Percentiles rank a stretch among this genome's conserved stretches.
Conservation (phyloP, 2,888 invertebrate species). For the Tenthredo scrophulariae region DNA sequence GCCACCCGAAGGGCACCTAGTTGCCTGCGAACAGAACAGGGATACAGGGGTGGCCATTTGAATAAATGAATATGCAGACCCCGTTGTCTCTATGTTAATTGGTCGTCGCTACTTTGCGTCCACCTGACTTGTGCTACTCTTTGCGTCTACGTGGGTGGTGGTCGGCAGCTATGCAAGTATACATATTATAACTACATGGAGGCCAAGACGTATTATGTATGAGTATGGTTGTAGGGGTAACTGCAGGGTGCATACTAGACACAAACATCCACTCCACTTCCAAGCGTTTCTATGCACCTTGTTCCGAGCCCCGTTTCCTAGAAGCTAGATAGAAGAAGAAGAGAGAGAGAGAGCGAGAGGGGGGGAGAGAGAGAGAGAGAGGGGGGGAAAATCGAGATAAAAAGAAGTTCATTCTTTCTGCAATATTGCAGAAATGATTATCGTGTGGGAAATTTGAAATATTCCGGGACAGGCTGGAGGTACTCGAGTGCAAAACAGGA, state of each 20-base stretch:
- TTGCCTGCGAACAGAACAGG: constrained; percentile 39
- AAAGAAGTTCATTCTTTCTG: constrained; percentile 5
- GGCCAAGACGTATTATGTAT: constrained; percentile 36
- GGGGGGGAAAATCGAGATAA: background rate
- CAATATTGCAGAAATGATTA: constrained; percentile 30
- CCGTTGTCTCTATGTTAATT: constrained; percentile 52
- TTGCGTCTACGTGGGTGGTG: constrained; percentile 40
- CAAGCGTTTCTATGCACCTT: constrained; percentile 11
- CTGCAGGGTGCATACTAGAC: background rate
- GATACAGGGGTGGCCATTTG: constrained; percentile 51
- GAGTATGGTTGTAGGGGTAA: background rate
- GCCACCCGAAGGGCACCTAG: constrained; percentile 47
- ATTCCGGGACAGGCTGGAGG: background rate
- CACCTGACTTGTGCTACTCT: constrained; percentile 51
- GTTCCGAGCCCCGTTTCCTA: background rate
- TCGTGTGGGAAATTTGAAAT: constrained; percentile 33
- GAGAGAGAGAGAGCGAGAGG: background rate
- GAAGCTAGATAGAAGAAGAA: background rate
- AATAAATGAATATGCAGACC: constrained; percentile 52
- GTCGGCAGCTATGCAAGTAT: background rate
- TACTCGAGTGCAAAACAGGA: constrained; percentile 29
- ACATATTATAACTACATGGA: constrained; percentile 26
- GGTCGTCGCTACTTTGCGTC: constrained; percentile 52
- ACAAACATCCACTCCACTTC: constrained; percentile 12
- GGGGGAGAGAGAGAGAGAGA: background rate